phyloP scores from a whole-genome alignment of 2,797 vertebrate species.

The Paratrypauchen microcephalus region DNA sequence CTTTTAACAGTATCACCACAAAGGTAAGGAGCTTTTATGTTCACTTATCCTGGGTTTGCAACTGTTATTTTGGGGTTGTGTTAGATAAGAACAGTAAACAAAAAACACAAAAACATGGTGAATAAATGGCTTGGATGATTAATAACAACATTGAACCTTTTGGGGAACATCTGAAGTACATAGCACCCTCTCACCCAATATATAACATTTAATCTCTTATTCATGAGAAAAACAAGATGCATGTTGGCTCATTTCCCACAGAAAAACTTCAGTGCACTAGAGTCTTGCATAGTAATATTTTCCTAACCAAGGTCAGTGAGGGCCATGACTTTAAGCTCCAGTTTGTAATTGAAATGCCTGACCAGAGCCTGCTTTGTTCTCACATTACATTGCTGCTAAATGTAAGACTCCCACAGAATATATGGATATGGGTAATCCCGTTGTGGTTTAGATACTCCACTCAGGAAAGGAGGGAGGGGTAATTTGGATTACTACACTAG shows the following conservation, averaged over 20 bases:
- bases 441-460: not conserved
- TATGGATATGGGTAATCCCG: not conserved
- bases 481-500: not conserved
- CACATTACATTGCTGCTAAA: not conserved
- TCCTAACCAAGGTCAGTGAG: constrained; percentile 14
- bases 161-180: not conserved
- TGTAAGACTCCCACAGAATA: not conserved
- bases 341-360: not conserved
- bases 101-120: not conserved
- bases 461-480: not conserved
- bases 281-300: constrained; percentile 35
- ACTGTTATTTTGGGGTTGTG: not conserved
- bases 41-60: constrained; percentile 7
- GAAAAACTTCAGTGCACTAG: constrained; percentile 28
- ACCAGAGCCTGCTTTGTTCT: not conserved
- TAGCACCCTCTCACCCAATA: constrained; percentile 21
- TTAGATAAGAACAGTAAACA: not conserved
- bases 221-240: constrained; percentile 66
- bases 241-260: constrained; percentile 41
- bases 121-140: not conserved
- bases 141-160: not conserved
- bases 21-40: not conserved
- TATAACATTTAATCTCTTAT: constrained; percentile 62
- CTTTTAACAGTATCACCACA: not conserved
- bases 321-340: not conserved